Conservation (phyloP, 1,140 invertebrate genomes). For the Paramacrobiotus metropolitanus region DNA sequence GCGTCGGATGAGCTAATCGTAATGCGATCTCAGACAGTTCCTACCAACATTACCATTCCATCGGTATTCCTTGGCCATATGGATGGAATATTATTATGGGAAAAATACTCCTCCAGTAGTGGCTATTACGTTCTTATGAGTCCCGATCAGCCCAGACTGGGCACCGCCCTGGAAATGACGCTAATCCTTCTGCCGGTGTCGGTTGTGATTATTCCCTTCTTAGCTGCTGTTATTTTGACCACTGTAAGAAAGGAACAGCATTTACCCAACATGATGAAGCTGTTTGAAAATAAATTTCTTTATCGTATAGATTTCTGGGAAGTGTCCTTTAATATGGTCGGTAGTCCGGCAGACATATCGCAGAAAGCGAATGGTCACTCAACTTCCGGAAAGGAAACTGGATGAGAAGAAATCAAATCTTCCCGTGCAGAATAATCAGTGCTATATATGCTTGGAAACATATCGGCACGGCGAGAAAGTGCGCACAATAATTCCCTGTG, state of each 20-base stretch:
- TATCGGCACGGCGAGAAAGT: neutral
- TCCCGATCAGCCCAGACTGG: neutral
- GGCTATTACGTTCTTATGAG: neutral
- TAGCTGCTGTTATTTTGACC: neutral
- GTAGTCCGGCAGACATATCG: no score
- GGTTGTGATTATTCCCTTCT: neutral
- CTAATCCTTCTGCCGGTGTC: neutral
- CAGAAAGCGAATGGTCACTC: neutral
- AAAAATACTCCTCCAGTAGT: neutral
- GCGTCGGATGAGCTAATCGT: neutral
- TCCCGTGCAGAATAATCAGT: no score
- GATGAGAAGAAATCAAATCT: neutral
- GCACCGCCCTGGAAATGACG: neutral
- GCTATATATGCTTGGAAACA: neutral
- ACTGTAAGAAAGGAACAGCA: no score
- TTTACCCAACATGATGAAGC: no score
- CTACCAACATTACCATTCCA: neutral
- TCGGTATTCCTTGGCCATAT: neutral
- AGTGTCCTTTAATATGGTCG: no score
- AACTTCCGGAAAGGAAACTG: neutral
- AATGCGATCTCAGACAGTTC: neutral
- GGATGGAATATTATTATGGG: neutral
- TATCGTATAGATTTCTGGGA: no score
- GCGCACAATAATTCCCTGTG: neutral
- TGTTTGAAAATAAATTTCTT: neutral